Percentiles rank a stretch among this genome's conserved stretches.
phyloP scores from a whole-genome alignment of 2,113 vertebrate species.

The Nematolebias whitei region DNA sequence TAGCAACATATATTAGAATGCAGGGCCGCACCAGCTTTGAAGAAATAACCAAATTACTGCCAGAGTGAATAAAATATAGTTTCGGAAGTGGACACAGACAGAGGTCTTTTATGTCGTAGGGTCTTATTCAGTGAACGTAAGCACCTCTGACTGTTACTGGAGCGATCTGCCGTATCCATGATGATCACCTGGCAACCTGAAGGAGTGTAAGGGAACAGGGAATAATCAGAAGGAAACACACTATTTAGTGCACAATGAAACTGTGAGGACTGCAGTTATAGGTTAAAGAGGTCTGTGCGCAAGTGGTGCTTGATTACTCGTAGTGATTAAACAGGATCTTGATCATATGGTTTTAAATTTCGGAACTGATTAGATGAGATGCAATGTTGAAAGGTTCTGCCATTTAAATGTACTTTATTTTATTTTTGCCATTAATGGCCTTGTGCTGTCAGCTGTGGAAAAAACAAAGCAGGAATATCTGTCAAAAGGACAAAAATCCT shows the following conservation, averaged over 20 bases:
- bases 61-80: slow-evolving; percentile 16
- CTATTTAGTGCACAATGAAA: neutral
- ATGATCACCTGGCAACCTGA: slow-evolving; percentile 21
- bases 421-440: slow-evolving; percentile 7
- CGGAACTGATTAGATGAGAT: slow-evolving; percentile 4
- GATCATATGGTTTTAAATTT: neutral
- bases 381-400: slow-evolving; percentile 40
- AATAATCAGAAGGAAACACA: neutral
- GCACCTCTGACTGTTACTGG: slow-evolving; percentile 10
- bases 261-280: neutral
- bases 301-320: neutral
- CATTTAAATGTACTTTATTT: no score
- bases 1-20: slow-evolving; percentile 34
- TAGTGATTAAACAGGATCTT: neutral
- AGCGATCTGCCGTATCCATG: slow-evolving; percentile 4
- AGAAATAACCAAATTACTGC: slow-evolving; percentile 34
- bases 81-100: slow-evolving; percentile 7
- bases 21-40: neutral
- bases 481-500: neutral
- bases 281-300: neutral
- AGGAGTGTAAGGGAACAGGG: slow-evolving; percentile 13
- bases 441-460: slow-evolving; percentile 14
- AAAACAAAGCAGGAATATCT: neutral
- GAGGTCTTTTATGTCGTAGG: slow-evolving; percentile 12
- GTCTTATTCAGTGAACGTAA: slow-evolving; percentile 5